Percentiles rank a stretch among this genome's conserved stretches.
These are phyloP conservation scores for Philaenus spumarius DNA, from an alignment of 1,140 invertebrate genomes.

Conservation along the genomic window DNA sequence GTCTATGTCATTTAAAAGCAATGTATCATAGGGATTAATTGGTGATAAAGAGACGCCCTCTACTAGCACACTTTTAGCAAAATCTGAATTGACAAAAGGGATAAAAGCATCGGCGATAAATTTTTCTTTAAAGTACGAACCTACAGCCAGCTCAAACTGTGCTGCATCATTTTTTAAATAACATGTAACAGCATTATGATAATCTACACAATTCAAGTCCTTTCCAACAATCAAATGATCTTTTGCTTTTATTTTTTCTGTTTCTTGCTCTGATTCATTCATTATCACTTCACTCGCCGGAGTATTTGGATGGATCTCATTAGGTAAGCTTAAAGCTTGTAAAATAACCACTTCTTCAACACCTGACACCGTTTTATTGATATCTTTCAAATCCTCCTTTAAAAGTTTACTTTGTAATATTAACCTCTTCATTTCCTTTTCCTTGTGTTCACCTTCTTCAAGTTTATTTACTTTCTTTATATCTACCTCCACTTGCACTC, in stretches of 20 bases:
- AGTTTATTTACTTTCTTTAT: slow-evolving; percentile 35
- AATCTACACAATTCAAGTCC: slow-evolving; percentile 47
- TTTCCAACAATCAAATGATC: slow-evolving; percentile 51
- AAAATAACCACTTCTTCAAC: slow-evolving; percentile 52
- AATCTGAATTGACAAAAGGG: slow-evolving; percentile 57
- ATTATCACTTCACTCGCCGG: slow-evolving; percentile 36
- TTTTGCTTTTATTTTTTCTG: slow-evolving; percentile 30
- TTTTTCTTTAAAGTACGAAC: slow-evolving; percentile 45
- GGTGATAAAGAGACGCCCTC: slow-evolving; percentile 58
- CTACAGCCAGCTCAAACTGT: slow-evolving; percentile 53
- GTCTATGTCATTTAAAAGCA: slow-evolving; percentile 45
- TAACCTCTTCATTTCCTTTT: slow-evolving; percentile 42
- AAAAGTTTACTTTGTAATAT: slow-evolving; percentile 46
- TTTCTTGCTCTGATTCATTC: slow-evolving; percentile 39
- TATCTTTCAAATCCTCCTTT: slow-evolving; percentile 50
- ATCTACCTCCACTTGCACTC: slow-evolving; percentile 29
- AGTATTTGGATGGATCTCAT: slow-evolving; percentile 53
- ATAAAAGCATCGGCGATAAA: slow-evolving; percentile 44
- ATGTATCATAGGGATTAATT: slow-evolving; percentile 43
- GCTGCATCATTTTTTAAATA: slow-evolving; percentile 55
- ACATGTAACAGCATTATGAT: slow-evolving; percentile 48
- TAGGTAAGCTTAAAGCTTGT: slow-evolving; percentile 54
- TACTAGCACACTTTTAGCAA: slow-evolving; percentile 54
- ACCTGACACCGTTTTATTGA: slow-evolving; percentile 49
- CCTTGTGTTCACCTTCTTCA: slow-evolving; percentile 36